Evolutionary conservation across 2,888 invertebrate species (phyloP).

Genomic region (Xanthia togata): DNA sequence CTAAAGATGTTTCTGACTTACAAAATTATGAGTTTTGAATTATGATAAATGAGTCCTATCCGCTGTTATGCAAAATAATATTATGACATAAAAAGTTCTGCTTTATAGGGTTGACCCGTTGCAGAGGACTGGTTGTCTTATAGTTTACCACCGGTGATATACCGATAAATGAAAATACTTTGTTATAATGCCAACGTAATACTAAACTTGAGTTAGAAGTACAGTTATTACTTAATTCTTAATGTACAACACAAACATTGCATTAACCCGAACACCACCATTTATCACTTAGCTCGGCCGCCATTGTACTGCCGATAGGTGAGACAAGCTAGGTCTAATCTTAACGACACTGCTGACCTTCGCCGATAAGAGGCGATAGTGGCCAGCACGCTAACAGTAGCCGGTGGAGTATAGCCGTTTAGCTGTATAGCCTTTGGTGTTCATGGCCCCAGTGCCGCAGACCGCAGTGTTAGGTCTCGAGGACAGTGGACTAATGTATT

Average conservation of each 20-base stretch:
- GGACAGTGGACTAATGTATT: conserved; percentile 57
- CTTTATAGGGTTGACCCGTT: no score
- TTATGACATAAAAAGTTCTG: no score
- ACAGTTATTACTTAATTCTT: background rate
- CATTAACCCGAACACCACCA: conserved; percentile 3
- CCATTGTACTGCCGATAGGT: conserved; percentile 56
- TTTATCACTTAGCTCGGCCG: conserved; percentile 49
- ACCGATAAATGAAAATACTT: background rate
- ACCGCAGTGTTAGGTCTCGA: conserved; percentile 46
- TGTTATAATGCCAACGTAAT: background rate
- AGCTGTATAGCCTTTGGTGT: conserved; percentile 37
- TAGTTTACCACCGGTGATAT: no score
- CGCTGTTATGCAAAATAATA: no score
- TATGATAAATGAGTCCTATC: no score
- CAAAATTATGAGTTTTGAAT: no score
- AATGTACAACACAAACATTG: conserved; percentile 22
- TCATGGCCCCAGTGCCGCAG: conserved; percentile 47
- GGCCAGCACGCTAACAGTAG: conserved; percentile 58
- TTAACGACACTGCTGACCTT: conserved; percentile 68
- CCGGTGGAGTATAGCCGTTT: conserved; percentile 30
- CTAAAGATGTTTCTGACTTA: no score
- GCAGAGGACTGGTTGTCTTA: background rate
- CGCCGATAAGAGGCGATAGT: conserved; percentile 62
- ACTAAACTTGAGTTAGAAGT: background rate
- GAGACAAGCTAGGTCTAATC: conserved; percentile 62